Evolutionary conservation across 2,113 vertebrate genomes (phyloP), one percentile per base, ranked within the genome.

Genomic region (Boleophthalmus pectinirostris): DNA sequence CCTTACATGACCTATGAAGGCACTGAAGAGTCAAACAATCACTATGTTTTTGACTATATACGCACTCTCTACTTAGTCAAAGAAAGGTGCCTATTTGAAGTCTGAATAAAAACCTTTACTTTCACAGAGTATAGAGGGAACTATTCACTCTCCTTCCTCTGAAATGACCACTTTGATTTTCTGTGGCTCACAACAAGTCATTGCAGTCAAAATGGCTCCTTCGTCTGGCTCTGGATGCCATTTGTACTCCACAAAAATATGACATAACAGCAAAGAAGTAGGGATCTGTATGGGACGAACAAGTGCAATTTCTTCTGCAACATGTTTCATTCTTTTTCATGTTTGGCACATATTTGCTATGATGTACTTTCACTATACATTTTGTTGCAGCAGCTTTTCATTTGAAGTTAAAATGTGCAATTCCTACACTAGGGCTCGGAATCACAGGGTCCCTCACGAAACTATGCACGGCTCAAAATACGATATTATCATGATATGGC

Each of bases 161-260:
- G 53, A 70, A 77, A 77, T 63, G 33, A 63, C 68, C 14, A 70
- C 57, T 74, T 58, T 63, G 45, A 72, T 58, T 74, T 58, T 53
- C 58, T 76, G 51, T 72, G n/a, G 68, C 51, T 78, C 73, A 69
- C 71, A 80, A 47, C 45, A 51, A 63, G 18, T 67, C 65, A 67
- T 70, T 75, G 66, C 72, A 25, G 38, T 58, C 63, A 76, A 68
- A 74, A 77, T 84, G 38, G 67, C 23, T 21, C 47, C 23, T 33
- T 70, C 60, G 70, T 57, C 20, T 46, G 69, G 74, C 66, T 65
- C 47, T 66, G 49, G 33, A 72, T 63, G 38, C 66, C 38, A 58
- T 63, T 63, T 33, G 29, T 18, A 18, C 24, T 29, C 24, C 7
- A 3, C 14, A 33, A 60, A 29, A 60, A 18, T 16, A 60, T 24